Evolutionary conservation across 2,888 invertebrate species (phyloP), one percentile per base, ranked within the genome.

Genomic region (Amorpha juglandis): DNA sequence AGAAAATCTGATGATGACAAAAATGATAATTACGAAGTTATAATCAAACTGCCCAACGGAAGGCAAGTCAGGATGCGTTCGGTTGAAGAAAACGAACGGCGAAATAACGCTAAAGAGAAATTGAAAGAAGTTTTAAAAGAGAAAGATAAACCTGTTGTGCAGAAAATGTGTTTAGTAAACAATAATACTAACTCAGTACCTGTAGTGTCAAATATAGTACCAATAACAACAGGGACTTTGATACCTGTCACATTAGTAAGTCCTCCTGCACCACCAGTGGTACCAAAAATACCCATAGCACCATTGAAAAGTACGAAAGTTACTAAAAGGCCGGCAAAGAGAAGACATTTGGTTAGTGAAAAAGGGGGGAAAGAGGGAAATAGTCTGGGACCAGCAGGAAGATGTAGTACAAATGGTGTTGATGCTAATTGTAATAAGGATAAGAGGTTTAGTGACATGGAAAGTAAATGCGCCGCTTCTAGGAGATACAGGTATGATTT

Each of bases 31-130:
- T 89, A 87, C 38, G 92, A 92, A 78, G 91, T 92, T 0, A 85
- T 90, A 1, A 86, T 92, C 0, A 92, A 88, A 75, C 68, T 92
- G 0, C 92, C 92, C 0, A 88, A 79, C 1, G 92, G 91, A 0
- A 91, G 87, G 52, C 81, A 86, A 64, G 86, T 93, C 0, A 83
- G 82, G 68, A 88, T 92, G 85, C 84, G 86, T 66, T 78, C 87
- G 0, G 84, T 86, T 0, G 89, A 89, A 0, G 89, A 87, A 0
- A 52, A 51, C 8, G 63, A 67, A n/a, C 12, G 48, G 3, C 45
- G 16, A 11, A 58, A 33, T 42, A 69, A 71, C 69, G 62, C 77
- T 0, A 91, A 87, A 63, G 88, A 89, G 38, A 81, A 84, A 33
- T 67, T 92, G 0, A 92, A 89, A 69, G 84, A 82, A 64, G 79